Conservation (phyloP, 2,113 vertebrate species). For the Proterorhinus semilunaris region DNA sequence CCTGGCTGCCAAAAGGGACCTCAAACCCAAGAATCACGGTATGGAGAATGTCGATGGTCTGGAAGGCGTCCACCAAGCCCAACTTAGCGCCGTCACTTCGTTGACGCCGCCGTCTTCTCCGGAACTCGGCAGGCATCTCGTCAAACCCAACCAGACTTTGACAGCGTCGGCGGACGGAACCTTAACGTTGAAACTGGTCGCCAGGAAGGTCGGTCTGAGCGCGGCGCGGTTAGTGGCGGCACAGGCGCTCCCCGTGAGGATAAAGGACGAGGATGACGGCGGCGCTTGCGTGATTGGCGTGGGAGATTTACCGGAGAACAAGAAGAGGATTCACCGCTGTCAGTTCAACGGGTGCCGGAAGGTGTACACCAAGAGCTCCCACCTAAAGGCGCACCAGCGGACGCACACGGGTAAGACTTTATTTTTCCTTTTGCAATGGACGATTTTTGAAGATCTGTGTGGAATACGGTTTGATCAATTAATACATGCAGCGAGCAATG, state of each 20-base stretch:
- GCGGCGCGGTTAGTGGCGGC: constrained; percentile 85
- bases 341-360: constrained; percentile 99
- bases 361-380: constrained; percentile 99
- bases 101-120: constrained; percentile 96
- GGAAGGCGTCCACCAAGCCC: constrained; percentile 87
- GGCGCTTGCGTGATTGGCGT: constrained; percentile 61
- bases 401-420: constrained; percentile 91
- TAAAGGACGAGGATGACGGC: constrained; percentile 85
- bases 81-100: constrained; percentile 95
- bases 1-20: constrained; percentile 77
- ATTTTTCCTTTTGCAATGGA: too few species aligned
- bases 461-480: not conserved
- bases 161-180: constrained; percentile 87
- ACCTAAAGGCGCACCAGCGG: constrained; percentile 98
- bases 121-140: constrained; percentile 92
- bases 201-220: constrained; percentile 89
- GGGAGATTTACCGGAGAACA: constrained; percentile 90
- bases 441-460: too few species aligned
- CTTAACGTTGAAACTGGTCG: constrained; percentile 91
- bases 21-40: constrained; percentile 47
- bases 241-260: constrained; percentile 69
- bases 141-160: constrained; percentile 90
- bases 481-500: too few species aligned
- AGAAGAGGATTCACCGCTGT: constrained; percentile 98
- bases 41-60: constrained; percentile 44